Evolutionary conservation across 2,888 invertebrate species (phyloP), one percentile per base, ranked within the genome.

Genomic region (Cybosia mesomella): DNA sequence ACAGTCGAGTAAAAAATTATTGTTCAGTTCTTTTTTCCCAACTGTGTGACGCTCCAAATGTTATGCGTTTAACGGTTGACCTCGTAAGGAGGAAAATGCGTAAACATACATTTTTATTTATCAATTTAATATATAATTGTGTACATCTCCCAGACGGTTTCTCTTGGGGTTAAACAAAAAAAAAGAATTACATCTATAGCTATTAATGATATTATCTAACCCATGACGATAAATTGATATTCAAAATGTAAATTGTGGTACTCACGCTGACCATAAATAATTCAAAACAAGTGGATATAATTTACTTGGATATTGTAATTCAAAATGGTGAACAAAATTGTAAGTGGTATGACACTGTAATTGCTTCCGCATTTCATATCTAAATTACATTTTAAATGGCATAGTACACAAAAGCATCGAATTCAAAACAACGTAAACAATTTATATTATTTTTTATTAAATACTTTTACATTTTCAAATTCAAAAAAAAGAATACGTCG

Each of bases 331-430:
- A 22, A 32, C 63, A 54, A 18, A n/a, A 22, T 32, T 59, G 34
- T 58, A 21, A 15, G 36, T 66, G 21, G 11, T 60, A 39, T 60
- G 49, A 39, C 58, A 49, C 15, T 55, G 43, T 64, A 68, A 68
- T 68, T n/a, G 58, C 39, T 64, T 64, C 68, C 68, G 64, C 32
- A 11, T 21, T 28, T 36, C 54, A 55, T 28, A 58, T 58, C 11
- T 54, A 67, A 67, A 22, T 64, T 34, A 54, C 43, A 60, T 59
- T 64, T 62, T 39, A 22, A 57, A 49, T 57, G 57, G 15, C 57
- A 53, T 53, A 49, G 24, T 39, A 39, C 39, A 39, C 13, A 59
- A 24, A 22, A 39, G 22, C 13, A 63, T 55, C n/a, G n/a, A n/a
- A n/a, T n/a, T n/a, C 15, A 24, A 49, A 49, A 49, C 4, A 18